phyloP scores from a whole-genome alignment of 2,888 invertebrate species.

The Xestobium rufovillosum region DNA sequence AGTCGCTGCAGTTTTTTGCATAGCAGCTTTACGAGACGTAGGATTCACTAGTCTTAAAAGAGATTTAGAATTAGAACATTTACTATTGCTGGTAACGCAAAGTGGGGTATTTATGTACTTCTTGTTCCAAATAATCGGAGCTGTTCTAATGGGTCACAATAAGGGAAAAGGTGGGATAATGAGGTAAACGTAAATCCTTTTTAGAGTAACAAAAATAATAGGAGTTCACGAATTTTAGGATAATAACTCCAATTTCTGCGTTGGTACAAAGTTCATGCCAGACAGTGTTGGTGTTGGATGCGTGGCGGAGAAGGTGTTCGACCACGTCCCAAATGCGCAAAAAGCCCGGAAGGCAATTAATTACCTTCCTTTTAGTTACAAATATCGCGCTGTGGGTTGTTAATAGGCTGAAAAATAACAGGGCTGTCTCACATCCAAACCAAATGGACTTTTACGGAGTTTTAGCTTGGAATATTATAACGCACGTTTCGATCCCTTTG shows the following conservation, averaged over 20 bases:
- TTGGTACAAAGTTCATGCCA: conserved; percentile 70
- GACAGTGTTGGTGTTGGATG: conserved; percentile 64
- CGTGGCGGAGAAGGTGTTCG: conserved; percentile 64
- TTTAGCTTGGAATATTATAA: conserved; percentile 84
- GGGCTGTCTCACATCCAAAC: conserved; percentile 72
- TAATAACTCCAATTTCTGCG: conserved; percentile 63
- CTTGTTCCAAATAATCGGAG: conserved; percentile 75
- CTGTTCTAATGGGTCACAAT: conserved; percentile 50
- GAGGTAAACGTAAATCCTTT: conserved; percentile 21
- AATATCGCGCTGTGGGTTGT: conserved; percentile 79
- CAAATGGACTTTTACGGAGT: conserved; percentile 74
- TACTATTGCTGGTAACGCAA: conserved; percentile 74
- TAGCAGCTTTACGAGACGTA: conserved; percentile 25
- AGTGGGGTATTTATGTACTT: conserved; percentile 79
- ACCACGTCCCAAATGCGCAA: conserved; percentile 57
- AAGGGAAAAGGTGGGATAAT: conserved; percentile 32
- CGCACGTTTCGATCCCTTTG: conserved; percentile 77
- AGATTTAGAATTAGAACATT: conserved; percentile 58
- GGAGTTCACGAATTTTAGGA: conserved; percentile 23
- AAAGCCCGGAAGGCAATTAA: conserved; percentile 75
- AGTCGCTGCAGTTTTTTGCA: conserved; percentile 26
- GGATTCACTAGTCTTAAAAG: conserved; percentile 23
- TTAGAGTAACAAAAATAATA: conserved; percentile 6
- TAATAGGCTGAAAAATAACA: conserved; percentile 71
- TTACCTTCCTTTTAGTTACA: conserved; percentile 71